These are phyloP conservation scores for Drosophila vallismaia DNA, from an alignment of 2,888 invertebrate genomes.

Conservation along the genomic window DNA sequence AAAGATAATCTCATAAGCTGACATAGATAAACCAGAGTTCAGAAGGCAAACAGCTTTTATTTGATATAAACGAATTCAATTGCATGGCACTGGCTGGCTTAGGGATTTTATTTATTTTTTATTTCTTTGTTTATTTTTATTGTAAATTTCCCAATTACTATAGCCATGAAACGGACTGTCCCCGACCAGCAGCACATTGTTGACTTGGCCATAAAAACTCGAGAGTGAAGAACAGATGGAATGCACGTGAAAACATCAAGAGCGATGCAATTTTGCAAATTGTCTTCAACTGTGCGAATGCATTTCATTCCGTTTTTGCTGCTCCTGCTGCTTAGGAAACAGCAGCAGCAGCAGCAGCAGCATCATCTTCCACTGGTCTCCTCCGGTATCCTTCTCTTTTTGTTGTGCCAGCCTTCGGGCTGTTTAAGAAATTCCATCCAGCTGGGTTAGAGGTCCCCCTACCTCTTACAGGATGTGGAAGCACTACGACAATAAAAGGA, in stretches of 20 bases:
- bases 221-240: conserved; percentile 51
- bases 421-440: conserved; percentile 13
- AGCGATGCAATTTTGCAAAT: conserved; percentile 74
- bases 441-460: background rate
- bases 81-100: background rate
- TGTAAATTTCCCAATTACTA: conserved; percentile 20
- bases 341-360: background rate
- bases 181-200: conserved; percentile 60
- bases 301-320: conserved; percentile 64
- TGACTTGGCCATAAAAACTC: conserved; percentile 71
- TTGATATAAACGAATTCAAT: conserved; percentile 27
- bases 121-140: conserved; percentile 6
- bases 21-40: conserved; percentile 20
- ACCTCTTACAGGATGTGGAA: background rate
- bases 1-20: conserved; percentile 36
- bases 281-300: conserved; percentile 75
- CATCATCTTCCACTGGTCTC: background rate
- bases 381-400: conserved; percentile 4
- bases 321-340: background rate
- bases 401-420: conserved; percentile 14
- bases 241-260: conserved; percentile 75
- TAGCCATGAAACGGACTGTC: conserved; percentile 34
- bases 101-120: conserved; percentile 11
- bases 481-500: conserved; percentile 1
- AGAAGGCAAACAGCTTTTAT: conserved; percentile 33